A percentile compares a stretch with the other conserved stretches of the same genome.
Evolutionary conservation across 2,113 vertebrate species (phyloP).

Genomic region (Verasper variegatus): DNA sequence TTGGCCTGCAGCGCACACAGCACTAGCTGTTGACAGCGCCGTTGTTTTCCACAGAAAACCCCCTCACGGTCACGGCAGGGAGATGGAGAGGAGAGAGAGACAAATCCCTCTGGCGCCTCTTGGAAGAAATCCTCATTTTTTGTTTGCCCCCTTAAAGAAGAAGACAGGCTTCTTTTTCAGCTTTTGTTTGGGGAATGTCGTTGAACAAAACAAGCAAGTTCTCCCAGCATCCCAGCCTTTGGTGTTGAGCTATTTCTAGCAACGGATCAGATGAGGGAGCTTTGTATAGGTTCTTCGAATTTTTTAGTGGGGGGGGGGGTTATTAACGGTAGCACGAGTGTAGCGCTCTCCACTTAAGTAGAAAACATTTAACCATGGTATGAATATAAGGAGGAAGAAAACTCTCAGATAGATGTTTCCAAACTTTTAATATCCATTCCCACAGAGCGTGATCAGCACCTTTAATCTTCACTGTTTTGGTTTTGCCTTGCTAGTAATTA

Average conservation of each 20-base stretch:
- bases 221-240: constrained; percentile 48
- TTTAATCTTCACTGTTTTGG: too few relatives aligned
- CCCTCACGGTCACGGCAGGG: constrained; percentile 55
- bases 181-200: constrained; percentile 72
- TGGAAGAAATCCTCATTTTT: constrained; percentile 72
- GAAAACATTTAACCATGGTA: neutral
- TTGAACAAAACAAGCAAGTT: constrained; percentile 71
- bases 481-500: too few relatives aligned
- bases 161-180: constrained; percentile 66
- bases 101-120: constrained; percentile 69
- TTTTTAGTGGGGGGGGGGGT: neutral
- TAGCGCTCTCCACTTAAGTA: neutral
- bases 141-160: constrained; percentile 65
- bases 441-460: too few relatives aligned
- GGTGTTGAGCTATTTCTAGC: constrained; percentile 59
- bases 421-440: neutral
- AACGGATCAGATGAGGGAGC: constrained; percentile 38
- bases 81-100: constrained; percentile 70
- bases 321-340: constrained; percentile 7
- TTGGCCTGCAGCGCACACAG: constrained; percentile 65
- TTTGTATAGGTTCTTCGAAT: constrained; percentile 47
- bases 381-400: neutral
- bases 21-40: constrained; percentile 67
- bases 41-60: constrained; percentile 72
- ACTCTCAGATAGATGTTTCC: neutral